A percentile compares a stretch with the other conserved stretches of the same genome.
Conservation (phyloP, 2,113 vertebrate species). For the Hypocryptadius cinnamomeus region DNA sequence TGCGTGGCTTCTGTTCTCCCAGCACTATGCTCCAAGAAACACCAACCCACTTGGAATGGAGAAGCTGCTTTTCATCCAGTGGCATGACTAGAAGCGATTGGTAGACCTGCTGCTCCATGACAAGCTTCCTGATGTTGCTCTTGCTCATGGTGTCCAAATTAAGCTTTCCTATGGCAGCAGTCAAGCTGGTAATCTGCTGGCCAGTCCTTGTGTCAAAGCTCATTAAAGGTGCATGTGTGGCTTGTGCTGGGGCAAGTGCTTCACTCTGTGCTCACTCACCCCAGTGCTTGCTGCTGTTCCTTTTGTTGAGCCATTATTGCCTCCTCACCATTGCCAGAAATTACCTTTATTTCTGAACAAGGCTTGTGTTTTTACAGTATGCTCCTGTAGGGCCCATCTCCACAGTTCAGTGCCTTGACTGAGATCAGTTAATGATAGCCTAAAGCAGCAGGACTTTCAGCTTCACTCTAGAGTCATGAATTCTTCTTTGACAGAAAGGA, state of each 20-base stretch:
- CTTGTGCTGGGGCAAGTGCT: neutral
- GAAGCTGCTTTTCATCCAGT: neutral
- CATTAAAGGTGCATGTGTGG: neutral
- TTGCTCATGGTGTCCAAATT: neutral
- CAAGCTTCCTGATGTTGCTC: neutral
- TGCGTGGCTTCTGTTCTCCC: neutral
- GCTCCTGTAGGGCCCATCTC: neutral
- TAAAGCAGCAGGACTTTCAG: neutral
- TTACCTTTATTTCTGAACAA: neutral
- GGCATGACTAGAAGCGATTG: neutral
- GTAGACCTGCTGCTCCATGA: neutral
- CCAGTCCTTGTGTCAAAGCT: neutral
- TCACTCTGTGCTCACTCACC: neutral
- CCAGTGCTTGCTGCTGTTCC: neutral
- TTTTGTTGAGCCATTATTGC: neutral
- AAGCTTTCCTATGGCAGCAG: neutral
- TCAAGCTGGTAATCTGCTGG: neutral
- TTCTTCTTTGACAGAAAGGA: neutral
- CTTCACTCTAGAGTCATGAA: neutral
- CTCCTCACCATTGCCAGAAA: neutral
- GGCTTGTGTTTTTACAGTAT: neutral
- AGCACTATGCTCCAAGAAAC: neutral
- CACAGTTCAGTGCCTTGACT: neutral
- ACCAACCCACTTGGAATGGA: neutral
- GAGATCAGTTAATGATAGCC: neutral